phyloP scores from a whole-genome alignment of 2,797 vertebrate species.

The Cynodonichthys magdalenae region DNA sequence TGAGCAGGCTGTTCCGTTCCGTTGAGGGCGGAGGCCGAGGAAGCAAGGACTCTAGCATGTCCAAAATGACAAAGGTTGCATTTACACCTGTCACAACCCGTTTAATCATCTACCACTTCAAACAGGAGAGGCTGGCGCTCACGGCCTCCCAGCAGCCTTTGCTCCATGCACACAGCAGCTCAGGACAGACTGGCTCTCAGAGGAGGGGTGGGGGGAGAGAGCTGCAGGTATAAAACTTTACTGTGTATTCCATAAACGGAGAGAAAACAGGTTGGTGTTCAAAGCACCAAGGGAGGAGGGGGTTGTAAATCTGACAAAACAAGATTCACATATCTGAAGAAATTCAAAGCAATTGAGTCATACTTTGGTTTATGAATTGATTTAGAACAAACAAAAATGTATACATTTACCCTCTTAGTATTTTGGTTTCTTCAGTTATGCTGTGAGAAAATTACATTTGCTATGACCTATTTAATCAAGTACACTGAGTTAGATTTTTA shows the following conservation, averaged over 20 bases:
- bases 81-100: conserved; percentile 94
- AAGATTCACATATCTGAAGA: conserved; percentile 11
- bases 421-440: too few relatives aligned
- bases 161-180: conserved; percentile 31
- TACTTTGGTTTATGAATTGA: too few relatives aligned
- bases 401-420: too few relatives aligned
- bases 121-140: conserved; percentile 84
- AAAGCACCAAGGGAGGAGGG: conserved; percentile 21
- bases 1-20: conserved; percentile 71
- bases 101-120: conserved; percentile 99
- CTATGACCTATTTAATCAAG: too few relatives aligned
- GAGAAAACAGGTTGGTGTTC: conserved; percentile 61
- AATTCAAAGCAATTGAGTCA: too few relatives aligned
- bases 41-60: conserved; percentile 78
- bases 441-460: too few relatives aligned
- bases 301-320: conserved; percentile 46
- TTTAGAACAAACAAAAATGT: too few relatives aligned
- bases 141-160: conserved; percentile 74
- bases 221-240: conserved; percentile 56
- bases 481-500: too few relatives aligned
- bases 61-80: conserved; percentile 96
- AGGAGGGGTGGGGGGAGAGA: conserved; percentile 25
- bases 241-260: conserved; percentile 65
- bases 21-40: conserved; percentile 59
- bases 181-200: conserved; percentile 39